These are phyloP conservation scores for Parnassius orleans DNA, from an alignment of 2,888 invertebrate species.

Conservation along the genomic window DNA sequence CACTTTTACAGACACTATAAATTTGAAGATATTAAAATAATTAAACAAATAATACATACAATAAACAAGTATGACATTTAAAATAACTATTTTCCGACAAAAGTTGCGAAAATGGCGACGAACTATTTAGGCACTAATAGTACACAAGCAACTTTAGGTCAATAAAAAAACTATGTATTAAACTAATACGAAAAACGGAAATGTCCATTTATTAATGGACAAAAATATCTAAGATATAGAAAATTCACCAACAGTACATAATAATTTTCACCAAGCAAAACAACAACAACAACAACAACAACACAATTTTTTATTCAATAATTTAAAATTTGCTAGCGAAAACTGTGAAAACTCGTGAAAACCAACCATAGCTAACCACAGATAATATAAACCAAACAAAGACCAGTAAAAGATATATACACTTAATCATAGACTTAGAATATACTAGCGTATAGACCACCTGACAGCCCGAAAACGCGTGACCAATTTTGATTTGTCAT, in stretches of 20 bases:
- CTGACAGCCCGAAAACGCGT: too few species aligned
- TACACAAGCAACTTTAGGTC: constrained; percentile 22
- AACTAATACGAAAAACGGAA: constrained; percentile 8
- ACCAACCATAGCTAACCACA: too few species aligned
- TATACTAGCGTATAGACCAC: too few species aligned
- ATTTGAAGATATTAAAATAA: constrained; percentile 9
- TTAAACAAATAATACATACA: constrained; percentile 11
- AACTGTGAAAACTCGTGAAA: too few species aligned
- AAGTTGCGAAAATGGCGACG: constrained; percentile 55
- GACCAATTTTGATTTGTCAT: too few species aligned
- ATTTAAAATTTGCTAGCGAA: too few species aligned
- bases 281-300: constrained; percentile 26
- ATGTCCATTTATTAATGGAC: constrained; percentile 6
- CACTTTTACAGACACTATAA: constrained; percentile 24
- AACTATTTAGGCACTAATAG: constrained; percentile 31
- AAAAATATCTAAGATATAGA: neutral
- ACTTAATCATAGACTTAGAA: too few species aligned
- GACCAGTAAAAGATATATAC: too few species aligned
- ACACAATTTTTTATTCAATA: constrained; percentile 19
- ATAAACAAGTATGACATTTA: neutral
- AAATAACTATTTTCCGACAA: constrained; percentile 33
- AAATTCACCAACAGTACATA: constrained; percentile 18
- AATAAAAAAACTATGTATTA: constrained; percentile 10
- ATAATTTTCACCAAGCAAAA: constrained; percentile 26
- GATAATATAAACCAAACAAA: too few species aligned